These are phyloP conservation scores for Luperina nickerlii DNA, from an alignment of 2,888 invertebrate genomes.

Conservation along the genomic window DNA sequence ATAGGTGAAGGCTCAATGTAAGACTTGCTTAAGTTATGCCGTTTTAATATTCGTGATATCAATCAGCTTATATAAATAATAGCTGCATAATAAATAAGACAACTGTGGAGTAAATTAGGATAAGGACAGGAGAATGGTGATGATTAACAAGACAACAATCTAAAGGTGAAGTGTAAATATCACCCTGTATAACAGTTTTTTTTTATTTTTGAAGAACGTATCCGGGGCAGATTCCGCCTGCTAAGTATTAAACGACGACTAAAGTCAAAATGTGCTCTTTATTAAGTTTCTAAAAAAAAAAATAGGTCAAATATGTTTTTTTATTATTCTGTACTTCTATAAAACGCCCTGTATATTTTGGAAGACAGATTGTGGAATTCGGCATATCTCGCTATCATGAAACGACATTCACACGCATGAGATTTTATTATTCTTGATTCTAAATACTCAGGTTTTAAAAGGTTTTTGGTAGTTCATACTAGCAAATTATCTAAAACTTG, in stretches of 20 bases:
- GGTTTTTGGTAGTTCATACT: not conserved
- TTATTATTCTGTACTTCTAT: conserved; percentile 4
- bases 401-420: not conserved
- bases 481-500: not conserved
- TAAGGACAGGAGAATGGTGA: not conserved
- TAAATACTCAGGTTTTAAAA: conserved; percentile 2
- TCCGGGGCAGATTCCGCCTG: not conserved
- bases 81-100: not conserved
- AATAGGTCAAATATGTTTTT: not conserved
- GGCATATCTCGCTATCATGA: conserved; percentile 2
- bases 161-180: not conserved
- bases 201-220: not conserved
- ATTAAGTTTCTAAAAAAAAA: not conserved
- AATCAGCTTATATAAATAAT: conserved; percentile 16
- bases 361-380: not conserved
- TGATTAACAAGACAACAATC: not conserved
- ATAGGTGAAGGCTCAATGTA: conserved; percentile 46
- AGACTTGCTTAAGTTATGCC: conserved; percentile 23
- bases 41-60: conserved; percentile 45
- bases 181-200: not conserved
- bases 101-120: not conserved
- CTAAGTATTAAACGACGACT: not conserved
- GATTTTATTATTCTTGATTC: not conserved
- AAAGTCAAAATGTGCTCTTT: not conserved
- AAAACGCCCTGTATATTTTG: not conserved